These are phyloP conservation scores for Oryzias javanicus DNA, from an alignment of 2,113 vertebrate species.

Conservation along the genomic window DNA sequence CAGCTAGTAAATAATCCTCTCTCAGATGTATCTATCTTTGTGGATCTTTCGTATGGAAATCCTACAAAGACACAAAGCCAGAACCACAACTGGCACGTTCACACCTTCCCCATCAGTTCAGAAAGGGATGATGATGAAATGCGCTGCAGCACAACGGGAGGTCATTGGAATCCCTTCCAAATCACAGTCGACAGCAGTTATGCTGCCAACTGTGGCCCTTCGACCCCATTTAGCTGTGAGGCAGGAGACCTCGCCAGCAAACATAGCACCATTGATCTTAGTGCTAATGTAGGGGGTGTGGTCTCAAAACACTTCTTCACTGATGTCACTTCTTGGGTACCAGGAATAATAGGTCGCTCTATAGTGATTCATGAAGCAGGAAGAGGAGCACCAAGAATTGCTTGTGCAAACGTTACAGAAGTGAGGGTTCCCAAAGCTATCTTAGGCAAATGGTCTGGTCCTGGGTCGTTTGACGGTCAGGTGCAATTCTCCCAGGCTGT, in stretches of 20 bases:
- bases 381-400: conserved; percentile 54
- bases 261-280: conserved; percentile 61
- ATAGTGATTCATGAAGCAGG: conserved; percentile 75
- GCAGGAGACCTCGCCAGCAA: conserved; percentile 75
- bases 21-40: conserved; percentile 78
- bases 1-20: conserved; percentile 71
- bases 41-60: conserved; percentile 71
- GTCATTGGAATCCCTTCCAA: conserved; percentile 78
- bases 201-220: conserved; percentile 53
- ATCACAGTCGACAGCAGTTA: conserved; percentile 65
- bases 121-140: conserved; percentile 66
- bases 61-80: conserved; percentile 39
- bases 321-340: conserved; percentile 74
- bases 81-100: conserved; percentile 80
- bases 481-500: conserved; percentile 65
- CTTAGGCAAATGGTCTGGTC: conserved; percentile 66
- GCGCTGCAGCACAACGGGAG: conserved; percentile 66
- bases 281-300: conserved; percentile 22
- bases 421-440: conserved; percentile 48
- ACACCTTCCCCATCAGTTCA: conserved; percentile 75
- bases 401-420: conserved; percentile 79
- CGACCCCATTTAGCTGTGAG: conserved; percentile 74
- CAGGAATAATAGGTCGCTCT: conserved; percentile 68
- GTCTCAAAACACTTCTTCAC: conserved; percentile 75
- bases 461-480: conserved; percentile 48